Base-by-base conservation (phyloP, 23 tunicate genomes). In the Clavelina lepadiformis region DNA sequence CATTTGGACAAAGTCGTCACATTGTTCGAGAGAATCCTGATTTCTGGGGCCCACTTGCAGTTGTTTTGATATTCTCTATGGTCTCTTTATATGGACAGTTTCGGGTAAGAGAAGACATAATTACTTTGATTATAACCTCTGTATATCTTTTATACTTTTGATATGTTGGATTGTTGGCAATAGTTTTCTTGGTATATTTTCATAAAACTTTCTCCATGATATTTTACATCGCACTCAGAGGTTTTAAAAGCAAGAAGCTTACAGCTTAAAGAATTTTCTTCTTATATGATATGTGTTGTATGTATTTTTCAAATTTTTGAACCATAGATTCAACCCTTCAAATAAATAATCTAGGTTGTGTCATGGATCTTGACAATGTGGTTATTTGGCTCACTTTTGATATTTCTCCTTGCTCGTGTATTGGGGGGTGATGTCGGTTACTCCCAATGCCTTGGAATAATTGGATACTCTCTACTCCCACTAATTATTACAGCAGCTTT, bases 11-110 rank as follows among this genome's bases (percentile, higher is more conserved):
- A 51, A 78, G 85, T 68, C 73, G 83, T 22, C 56, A 75, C 27
- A 77, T 93, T 18, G 31, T 93, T 11, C 80, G 93, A 2, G 89
- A 85, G 3, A 93, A 69, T 62, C 99, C 99, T 33, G 99, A 93
- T 58, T 93, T 93, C 59, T 93, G 99, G 99, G 99, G 99, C 18
- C 99, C 99, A 3, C 68, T 93, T 11, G 94, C 83, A 13, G 94
- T 79, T 18, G 99, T 93, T 5, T 50, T 85, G 19, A 35, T 93
- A 0, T 93, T 93, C 36, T 74, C 88, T 24, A 71, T 85, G 78
- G 94, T 93, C 32, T 93, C 99, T 29, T 64, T 93, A 56, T 81
- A 76, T 47, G 99, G 99, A 36, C 99, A 93, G 44, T 79, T 88
- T 61, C 82, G 75, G 51, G 87, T 80, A 51, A 46, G 72, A n/a